Percentiles rank a stretch among this genome's conserved stretches.
Conservation (phyloP, 2,113 vertebrate genomes). For the Rhinolophus ferrumequinum region DNA sequence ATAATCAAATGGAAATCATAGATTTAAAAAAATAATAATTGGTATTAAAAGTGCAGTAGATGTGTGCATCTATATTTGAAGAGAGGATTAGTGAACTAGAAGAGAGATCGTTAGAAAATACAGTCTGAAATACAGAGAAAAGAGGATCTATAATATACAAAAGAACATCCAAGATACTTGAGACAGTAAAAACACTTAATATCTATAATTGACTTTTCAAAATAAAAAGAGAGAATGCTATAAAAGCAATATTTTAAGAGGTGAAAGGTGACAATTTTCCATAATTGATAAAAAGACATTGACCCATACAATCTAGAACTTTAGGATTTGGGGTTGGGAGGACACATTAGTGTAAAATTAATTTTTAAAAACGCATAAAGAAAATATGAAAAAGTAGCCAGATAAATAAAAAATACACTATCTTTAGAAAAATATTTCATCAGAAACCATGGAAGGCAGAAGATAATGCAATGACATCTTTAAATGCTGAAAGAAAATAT, state of each 20-base stretch:
- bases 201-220: background rate
- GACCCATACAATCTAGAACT: background rate
- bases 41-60: background rate
- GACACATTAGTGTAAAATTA: background rate
- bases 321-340: background rate
- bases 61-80: background rate
- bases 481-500: background rate
- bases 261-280: background rate
- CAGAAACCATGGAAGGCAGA: background rate
- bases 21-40: background rate
- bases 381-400: background rate
- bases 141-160: background rate
- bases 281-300: background rate
- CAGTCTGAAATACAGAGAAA: background rate
- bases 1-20: background rate
- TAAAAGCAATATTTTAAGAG: background rate
- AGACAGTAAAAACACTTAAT: background rate
- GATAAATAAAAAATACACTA: background rate
- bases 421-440: constrained; percentile 24
- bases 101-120: background rate
- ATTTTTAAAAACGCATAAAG: background rate
- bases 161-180: background rate
- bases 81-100: background rate
- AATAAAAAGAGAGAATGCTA: background rate
- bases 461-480: background rate